Base-by-base conservation (phyloP, 2,113 vertebrate genomes). In the Xenopus borealis region DNA sequence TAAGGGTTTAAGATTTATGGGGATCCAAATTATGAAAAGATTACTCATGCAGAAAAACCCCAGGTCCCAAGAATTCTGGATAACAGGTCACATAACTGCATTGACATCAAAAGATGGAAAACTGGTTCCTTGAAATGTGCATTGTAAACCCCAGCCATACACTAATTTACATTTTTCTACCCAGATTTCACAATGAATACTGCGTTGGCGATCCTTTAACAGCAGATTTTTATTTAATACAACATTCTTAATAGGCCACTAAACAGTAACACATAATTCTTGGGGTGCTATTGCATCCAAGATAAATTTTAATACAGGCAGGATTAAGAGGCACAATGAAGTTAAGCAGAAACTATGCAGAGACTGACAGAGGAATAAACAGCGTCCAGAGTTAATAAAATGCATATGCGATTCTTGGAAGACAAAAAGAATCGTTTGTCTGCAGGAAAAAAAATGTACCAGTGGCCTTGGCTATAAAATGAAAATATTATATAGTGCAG, bases 371-470 rank as follows among this genome's bases (percentile, higher is more conserved):
- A 33, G 53, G 57, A 67, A 59, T 46, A 68, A 75, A 75, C 64
- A 68, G 16, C 45, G 61, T 61, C 8, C 2, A 18, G 20, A 59
- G 65, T 45, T 75, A 75, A 75, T 62, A 68, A 33, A 58, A 7
- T 68, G 20, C 72, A 75, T 68, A 62, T 75, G 72, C 40, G 45
- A 45, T 75, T 75, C 17, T 61, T 75, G 72, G 72, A 68, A 30
- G n/a, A 52, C 44, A 33, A 61, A 8, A 9, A 66, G 19, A 58
- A 30, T 13, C 17, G 14, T 62, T 23, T 23, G 19, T 62, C 59
- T 62, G 59, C 12, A 62, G 57, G 4, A 45, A 73, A 50, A n/a
- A 73, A 65, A 57, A 66, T 53, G 50, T 73, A 62, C 45, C 20
- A n/a, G 53, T n/a, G 16, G 16, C 40, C 17, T 75, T 62, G 64